Evolutionary conservation across 2,797 vertebrate species (phyloP).

Genomic region (Bovichtus diacanthus): DNA sequence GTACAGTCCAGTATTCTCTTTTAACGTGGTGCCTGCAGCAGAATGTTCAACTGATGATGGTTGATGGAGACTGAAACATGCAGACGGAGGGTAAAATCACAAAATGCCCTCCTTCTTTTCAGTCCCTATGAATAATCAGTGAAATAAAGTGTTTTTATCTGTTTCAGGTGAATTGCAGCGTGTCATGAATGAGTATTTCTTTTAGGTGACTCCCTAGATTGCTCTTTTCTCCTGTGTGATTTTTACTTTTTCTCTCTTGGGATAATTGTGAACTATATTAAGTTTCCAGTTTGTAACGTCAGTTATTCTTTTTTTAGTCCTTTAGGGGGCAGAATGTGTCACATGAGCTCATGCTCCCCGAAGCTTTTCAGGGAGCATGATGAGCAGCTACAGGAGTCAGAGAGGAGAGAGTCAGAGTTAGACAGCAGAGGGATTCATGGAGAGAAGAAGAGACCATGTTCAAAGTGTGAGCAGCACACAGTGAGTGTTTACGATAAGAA

Average conservation of each 20-base stretch:
- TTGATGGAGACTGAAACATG: constrained; percentile 73
- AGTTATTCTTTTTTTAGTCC: constrained; percentile 34
- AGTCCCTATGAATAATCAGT: constrained; percentile 77
- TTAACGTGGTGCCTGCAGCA: constrained; percentile 84
- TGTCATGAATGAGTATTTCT: constrained; percentile 53
- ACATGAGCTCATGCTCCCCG: constrained; percentile 23
- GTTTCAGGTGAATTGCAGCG: constrained; percentile 66
- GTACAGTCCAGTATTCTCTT: constrained; percentile 87
- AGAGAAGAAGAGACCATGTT: constrained; percentile 18
- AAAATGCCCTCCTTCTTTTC: constrained; percentile 55
- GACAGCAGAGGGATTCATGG: constrained; percentile 32
- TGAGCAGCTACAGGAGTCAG: constrained; percentile 28
- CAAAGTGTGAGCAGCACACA: constrained; percentile 24
- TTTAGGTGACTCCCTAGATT: constrained; percentile 1
- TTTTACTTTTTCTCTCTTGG: background rate
- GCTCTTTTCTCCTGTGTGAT: background rate
- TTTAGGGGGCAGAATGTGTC: constrained; percentile 43
- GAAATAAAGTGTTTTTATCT: constrained; percentile 89
- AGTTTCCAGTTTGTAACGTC: constrained; percentile 24
- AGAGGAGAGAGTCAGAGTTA: constrained; percentile 21
- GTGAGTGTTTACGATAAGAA: constrained; percentile 3
- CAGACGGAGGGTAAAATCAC: constrained; percentile 63
- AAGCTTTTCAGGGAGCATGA: constrained; percentile 39
- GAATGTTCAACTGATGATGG: constrained; percentile 70
- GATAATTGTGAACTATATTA: background rate